Evolutionary conservation across 2,888 invertebrate genomes (phyloP).

Genomic region (Harpalus rubripes): DNA sequence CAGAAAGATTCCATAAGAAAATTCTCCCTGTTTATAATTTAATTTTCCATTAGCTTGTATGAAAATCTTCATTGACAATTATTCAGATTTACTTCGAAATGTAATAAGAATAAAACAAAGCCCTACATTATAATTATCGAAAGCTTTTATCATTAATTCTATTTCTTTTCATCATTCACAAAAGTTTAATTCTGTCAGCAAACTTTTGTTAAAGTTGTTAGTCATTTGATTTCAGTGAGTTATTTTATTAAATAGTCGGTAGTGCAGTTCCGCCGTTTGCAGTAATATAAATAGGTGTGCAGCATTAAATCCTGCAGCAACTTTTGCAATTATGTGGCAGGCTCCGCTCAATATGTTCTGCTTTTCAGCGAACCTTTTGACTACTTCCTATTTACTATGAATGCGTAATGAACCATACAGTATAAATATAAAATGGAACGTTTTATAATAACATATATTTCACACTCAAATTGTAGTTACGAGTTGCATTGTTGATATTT

Average conservation of each 20-base stretch:
- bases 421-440: neutral
- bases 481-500: neutral
- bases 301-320: conserved; percentile 42
- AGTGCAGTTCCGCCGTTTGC: conserved; percentile 26
- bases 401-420: conserved; percentile 28
- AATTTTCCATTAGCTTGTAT: neutral
- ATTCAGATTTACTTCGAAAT: neutral
- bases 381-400: conserved; percentile 36
- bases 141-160: conserved; percentile 37
- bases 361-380: conserved; percentile 54
- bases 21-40: no score
- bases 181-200: conserved; percentile 4
- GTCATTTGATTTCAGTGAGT: conserved; percentile 30
- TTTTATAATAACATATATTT: conserved; percentile 8
- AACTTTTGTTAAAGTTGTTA: conserved; percentile 38
- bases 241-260: conserved; percentile 50
- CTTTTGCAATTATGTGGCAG: conserved; percentile 50
- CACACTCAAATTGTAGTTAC: neutral
- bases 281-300: conserved; percentile 50
- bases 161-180: conserved; percentile 20
- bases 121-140: conserved; percentile 12
- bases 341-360: conserved; percentile 29
- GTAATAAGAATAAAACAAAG: conserved; percentile 16
- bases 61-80: neutral
- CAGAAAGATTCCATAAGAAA: no score